Base-by-base conservation (phyloP, 1,140 invertebrate genomes). In the Chlorops oryzae region DNA sequence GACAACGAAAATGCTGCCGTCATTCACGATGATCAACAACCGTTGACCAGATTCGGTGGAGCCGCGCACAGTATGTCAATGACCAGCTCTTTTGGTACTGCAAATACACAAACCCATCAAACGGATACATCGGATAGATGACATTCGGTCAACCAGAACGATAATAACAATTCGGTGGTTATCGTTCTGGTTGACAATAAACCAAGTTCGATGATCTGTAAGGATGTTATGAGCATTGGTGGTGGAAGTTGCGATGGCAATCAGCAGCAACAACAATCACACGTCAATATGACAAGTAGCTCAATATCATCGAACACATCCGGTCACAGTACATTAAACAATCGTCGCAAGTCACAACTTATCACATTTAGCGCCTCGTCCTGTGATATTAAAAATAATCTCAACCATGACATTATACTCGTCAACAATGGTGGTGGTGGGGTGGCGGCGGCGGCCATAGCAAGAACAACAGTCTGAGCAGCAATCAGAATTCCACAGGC, bases 171-270 rank as follows among this genome's bases (percentile, higher is more conserved):
- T 50, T 66, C 62, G 20, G 63, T 71, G 46, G 65, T 72, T 69
- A 72, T 72, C 52, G 68, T 71, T 44, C 62, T 70, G 64, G 67
- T 70, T 70, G 67, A 70, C 59, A 65, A 70, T 55, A 70, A 70
- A 43, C 67, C 65, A 44, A 70, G 66, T 50, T 69, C 66, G 51
- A 70, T 69, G 66, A 70, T 69, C 56, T 70, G 66, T 55, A 70
- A 69, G 48, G 65, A 70, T 45, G 58, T 62, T 17, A 63, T 68
- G 20, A 62, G 65, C 27, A 52, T 52, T 25, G 20, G 51, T 45
- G 52, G 48, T 32, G 59, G 47, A 48, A 49, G 25, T 34, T 3
- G 41, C 41, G 25, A 50, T 27, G 40, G 46, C 17, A 22, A 39
- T 39, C 51, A 54, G 20, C 48, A 50, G 15, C 47, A 42, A 15